Conservation (phyloP, 1,140 invertebrate genomes). For the Ctenoplectra terminalis region DNA sequence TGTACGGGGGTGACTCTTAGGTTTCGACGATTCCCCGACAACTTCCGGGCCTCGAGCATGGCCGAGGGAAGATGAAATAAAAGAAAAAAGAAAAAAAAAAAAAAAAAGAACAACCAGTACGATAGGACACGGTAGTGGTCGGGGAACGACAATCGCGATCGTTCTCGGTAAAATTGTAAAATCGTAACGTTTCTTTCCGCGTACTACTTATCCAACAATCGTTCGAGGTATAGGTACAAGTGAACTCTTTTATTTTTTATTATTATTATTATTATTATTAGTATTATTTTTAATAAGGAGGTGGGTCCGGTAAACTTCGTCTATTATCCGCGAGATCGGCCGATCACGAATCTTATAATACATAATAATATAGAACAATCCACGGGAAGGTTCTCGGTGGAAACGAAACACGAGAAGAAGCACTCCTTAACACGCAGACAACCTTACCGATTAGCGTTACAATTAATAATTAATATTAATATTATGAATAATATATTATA, state of each 20-base stretch:
- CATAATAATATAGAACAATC: not conserved
- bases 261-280: not conserved
- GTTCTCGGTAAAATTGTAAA: slow-evolving; percentile 26
- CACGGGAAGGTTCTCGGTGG: not conserved
- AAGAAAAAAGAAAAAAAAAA: too few species aligned
- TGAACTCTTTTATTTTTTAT: slow-evolving; percentile 40
- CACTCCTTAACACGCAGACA: not conserved
- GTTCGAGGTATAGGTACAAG: slow-evolving; percentile 61
- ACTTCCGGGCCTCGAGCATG: not conserved
- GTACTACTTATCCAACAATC: slow-evolving; percentile 49
- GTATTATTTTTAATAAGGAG: slow-evolving; percentile 19
- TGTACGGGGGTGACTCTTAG: slow-evolving; percentile 49
- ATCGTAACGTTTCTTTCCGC: slow-evolving; percentile 10
- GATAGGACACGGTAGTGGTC: not conserved
- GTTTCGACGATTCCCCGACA: slow-evolving; percentile 22
- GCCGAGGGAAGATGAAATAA: not conserved
- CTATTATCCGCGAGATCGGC: slow-evolving; percentile 20
- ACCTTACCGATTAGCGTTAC: not conserved
- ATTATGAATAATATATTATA: slow-evolving; percentile 57
- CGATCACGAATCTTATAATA: not conserved
- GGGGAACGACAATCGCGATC: slow-evolving; percentile 11
- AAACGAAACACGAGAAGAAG: slow-evolving; percentile 19
- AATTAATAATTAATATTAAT: slow-evolving; percentile 53
- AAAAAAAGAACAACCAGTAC: too few species aligned
- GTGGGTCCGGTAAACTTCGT: slow-evolving; percentile 41